Evolutionary conservation across 2,888 invertebrate species (phyloP), one percentile per base, ranked within the genome.

Genomic region (Torymus auratus): DNA sequence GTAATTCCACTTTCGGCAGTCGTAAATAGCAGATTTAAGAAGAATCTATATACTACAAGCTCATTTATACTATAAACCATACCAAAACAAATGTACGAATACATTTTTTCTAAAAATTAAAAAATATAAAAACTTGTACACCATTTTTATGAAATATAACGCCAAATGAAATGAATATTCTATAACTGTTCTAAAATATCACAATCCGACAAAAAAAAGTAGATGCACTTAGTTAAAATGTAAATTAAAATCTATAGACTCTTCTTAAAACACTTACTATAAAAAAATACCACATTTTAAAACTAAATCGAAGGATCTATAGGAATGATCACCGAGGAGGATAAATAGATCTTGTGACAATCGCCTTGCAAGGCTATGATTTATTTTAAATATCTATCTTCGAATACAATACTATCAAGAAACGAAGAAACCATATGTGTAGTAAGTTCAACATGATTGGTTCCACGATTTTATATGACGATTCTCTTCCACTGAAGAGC

Each of bases 371-470:
- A 81, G 81, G 77, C 69, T 72, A 70, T 70, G 23, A 81, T 81
- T 81, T 73, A 69, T 81, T 81, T 81, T 81, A 78, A 77, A 77
- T 78, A 81, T 73, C 77, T 81, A 81, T 81, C 77, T 60, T 81
- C 69, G 72, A 81, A 78, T 81, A 81, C 81, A 81, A 81, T 81
- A 81, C 77, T 81, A 77, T 69, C 62, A 78, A 78, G 69, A 74
- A 73, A 73, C 69, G 67, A 77, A 77, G 64, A 81, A 69, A 78
- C 64, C 75, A 41, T 65, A 73, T 70, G 73, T 69, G 73, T 56
- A 41, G 55, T 28, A 60, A 73, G 20, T 72, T 78, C 64, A 69
- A 73, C 73, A 64, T 69, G 68, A 81, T 81, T 75, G 61, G 70
- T 75, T 75, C 50, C 75, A 71, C 64, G 20, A 60, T 72, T 80